Conservation (phyloP, 2,797 vertebrate species). For the Ptychobarbus kaznakovi region DNA sequence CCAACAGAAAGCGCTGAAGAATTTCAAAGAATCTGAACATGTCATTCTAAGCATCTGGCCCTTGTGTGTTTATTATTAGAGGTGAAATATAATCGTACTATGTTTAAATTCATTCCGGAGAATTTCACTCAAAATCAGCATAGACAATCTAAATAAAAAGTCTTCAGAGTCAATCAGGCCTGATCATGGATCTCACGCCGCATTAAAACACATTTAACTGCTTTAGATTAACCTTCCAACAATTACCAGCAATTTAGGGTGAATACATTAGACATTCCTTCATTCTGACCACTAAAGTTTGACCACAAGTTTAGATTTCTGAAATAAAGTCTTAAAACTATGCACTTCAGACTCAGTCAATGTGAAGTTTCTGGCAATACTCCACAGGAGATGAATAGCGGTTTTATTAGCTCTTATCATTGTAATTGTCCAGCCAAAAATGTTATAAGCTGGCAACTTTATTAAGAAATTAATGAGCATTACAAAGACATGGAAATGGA, state of each 20-base stretch:
- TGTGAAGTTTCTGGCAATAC: conserved; percentile 60
- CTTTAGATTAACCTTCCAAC: conserved; percentile 72
- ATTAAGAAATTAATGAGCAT: conserved; percentile 59
- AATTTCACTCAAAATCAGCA: conserved; percentile 11
- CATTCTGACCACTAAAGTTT: conserved; percentile 16
- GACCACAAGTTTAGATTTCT: conserved; percentile 46
- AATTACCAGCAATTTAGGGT: conserved; percentile 64
- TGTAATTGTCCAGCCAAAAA: conserved; percentile 59
- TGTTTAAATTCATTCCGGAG: not conserved
- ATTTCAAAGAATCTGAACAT: not conserved
- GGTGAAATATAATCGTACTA: not conserved
- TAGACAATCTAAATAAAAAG: conserved; percentile 31
- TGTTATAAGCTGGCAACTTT: conserved; percentile 64
- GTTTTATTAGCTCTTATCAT: conserved; percentile 49
- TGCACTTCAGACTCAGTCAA: conserved; percentile 60
- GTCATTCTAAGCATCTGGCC: not conserved
- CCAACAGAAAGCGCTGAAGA: not conserved
- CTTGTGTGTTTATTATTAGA: conserved; percentile 7
- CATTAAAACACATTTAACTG: conserved; percentile 70
- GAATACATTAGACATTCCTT: conserved; percentile 54
- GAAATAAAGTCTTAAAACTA: conserved; percentile 58
- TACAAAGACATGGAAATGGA: conserved; percentile 61
- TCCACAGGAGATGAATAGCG: conserved; percentile 24
- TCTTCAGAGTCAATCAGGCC: conserved; percentile 3
- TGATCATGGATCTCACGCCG: conserved; percentile 54